A percentile compares a stretch with the other conserved stretches of the same genome.
These are phyloP conservation scores for Enteromius treurensis DNA, from an alignment of 2,797 vertebrate species.

Conservation along the genomic window DNA sequence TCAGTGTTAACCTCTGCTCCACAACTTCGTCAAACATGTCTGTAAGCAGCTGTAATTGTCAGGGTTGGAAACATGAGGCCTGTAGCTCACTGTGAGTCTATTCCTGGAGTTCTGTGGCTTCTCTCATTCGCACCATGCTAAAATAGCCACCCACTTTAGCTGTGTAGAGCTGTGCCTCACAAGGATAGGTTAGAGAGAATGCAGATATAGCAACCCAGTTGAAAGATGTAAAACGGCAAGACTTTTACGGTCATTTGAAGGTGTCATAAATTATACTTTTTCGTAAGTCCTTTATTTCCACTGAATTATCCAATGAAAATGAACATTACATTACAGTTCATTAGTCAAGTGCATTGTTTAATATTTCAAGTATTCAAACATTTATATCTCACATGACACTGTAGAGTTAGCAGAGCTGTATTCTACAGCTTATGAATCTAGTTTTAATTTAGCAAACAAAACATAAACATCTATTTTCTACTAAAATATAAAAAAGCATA, in stretches of 20 bases:
- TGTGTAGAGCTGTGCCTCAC: slow-evolving; percentile 30
- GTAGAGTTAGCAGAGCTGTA: slow-evolving; percentile 45
- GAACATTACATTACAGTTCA: slow-evolving; percentile 51
- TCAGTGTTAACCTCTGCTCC: slow-evolving; percentile 45
- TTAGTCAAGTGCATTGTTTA: slow-evolving; percentile 61
- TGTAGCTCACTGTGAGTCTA: slow-evolving; percentile 49
- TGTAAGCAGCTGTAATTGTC: slow-evolving; percentile 61
- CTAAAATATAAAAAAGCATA: slow-evolving; percentile 60
- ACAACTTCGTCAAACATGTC: slow-evolving; percentile 47
- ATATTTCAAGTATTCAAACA: slow-evolving; percentile 66
- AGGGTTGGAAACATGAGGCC: slow-evolving; percentile 61
- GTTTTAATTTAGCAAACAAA: slow-evolving; percentile 44
- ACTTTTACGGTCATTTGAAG: slow-evolving; percentile 17
- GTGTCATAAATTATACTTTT: not conserved
- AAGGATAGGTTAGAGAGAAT: slow-evolving; percentile 47
- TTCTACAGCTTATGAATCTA: slow-evolving; percentile 52
- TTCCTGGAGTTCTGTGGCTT: slow-evolving; percentile 58
- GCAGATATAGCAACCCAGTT: slow-evolving; percentile 23
- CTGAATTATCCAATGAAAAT: slow-evolving; percentile 61
- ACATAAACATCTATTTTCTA: slow-evolving; percentile 54
- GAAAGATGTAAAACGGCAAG: slow-evolving; percentile 12
- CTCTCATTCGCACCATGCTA: slow-evolving; percentile 59
- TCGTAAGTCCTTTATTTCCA: slow-evolving; percentile 63
- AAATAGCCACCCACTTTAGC: slow-evolving; percentile 62
- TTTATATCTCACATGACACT: slow-evolving; percentile 47